A percentile compares a stretch with the other conserved stretches of the same genome.
phyloP scores from a whole-genome alignment of 1,140 invertebrate genomes.

The Carcinoscorpius rotundicauda region DNA sequence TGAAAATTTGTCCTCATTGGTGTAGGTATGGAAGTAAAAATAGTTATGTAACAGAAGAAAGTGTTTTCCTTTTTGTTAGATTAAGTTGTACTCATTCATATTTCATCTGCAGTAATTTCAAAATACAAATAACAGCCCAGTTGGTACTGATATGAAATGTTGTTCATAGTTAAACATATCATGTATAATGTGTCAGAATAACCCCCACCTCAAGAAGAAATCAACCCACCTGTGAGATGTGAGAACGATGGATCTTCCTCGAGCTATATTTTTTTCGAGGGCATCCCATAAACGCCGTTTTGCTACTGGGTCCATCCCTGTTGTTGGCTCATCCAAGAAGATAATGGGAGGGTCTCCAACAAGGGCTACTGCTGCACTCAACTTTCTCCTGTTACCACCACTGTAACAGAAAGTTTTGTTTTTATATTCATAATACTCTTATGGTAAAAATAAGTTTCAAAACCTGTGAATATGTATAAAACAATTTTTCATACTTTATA shows the following conservation, averaged over 20 bases:
- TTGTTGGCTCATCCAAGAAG: constrained; percentile 45
- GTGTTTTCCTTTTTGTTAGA: no score
- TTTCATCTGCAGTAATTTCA: no score
- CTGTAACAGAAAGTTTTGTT: constrained; percentile 29
- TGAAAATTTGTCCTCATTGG: no score
- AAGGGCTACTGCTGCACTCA: constrained; percentile 83
- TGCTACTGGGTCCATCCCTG: constrained; percentile 44
- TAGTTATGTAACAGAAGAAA: no score
- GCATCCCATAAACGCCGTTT: constrained; percentile 42
- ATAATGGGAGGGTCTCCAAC: constrained; percentile 46
- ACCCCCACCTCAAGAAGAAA: no score
- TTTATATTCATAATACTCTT: neutral
- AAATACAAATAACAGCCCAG: no score
- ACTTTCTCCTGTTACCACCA: constrained; percentile 87
- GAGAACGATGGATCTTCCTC: constrained; percentile 25
- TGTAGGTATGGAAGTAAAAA: no score
- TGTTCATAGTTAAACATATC: no score
- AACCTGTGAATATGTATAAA: neutral
- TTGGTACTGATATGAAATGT: no score
- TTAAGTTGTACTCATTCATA: no score
- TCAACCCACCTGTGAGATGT: constrained; percentile 23
- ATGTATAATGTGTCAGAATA: no score
- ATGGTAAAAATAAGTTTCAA: constrained; percentile 17
- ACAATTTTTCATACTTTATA: neutral
- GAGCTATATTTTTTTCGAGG: constrained; percentile 23